These are phyloP conservation scores for Umimayanthus kanabou DNA, from an alignment of 92 coral and sea anemone genomes.

Conservation along the genomic window DNA sequence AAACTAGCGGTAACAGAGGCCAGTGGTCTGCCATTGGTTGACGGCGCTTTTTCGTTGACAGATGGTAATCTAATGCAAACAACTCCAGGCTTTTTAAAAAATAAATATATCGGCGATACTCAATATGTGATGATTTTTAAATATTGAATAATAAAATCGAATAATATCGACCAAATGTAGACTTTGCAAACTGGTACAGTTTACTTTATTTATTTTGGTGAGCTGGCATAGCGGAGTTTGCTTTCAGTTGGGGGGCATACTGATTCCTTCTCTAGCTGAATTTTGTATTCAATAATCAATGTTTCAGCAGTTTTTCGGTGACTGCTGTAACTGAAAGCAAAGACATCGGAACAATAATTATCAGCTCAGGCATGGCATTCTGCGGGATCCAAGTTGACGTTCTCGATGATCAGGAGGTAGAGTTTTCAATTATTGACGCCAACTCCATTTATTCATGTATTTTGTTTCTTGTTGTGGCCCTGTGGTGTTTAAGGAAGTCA, in stretches of 20 bases:
- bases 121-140: neutral
- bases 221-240: neutral
- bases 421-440: neutral
- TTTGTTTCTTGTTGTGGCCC: neutral
- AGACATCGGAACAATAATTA: neutral
- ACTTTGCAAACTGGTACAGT: neutral
- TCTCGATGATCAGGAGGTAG: constrained; percentile 4
- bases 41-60: neutral
- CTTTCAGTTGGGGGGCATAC: neutral
- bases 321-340: neutral
- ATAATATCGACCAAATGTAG: neutral
- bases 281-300: neutral
- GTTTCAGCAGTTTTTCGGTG: neutral
- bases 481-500: neutral
- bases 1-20: neutral
- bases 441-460: neutral
- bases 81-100: neutral
- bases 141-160: neutral
- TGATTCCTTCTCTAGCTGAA: neutral
- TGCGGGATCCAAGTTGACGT: constrained; percentile 27
- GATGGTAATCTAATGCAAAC: constrained; percentile 18
- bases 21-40: neutral
- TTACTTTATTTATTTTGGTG: neutral
- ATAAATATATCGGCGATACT: neutral
- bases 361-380: neutral